Evolutionary conservation across 2,888 invertebrate genomes (phyloP), one percentile per base, ranked within the genome.

Genomic region (Melikaiella ostensackeni): DNA sequence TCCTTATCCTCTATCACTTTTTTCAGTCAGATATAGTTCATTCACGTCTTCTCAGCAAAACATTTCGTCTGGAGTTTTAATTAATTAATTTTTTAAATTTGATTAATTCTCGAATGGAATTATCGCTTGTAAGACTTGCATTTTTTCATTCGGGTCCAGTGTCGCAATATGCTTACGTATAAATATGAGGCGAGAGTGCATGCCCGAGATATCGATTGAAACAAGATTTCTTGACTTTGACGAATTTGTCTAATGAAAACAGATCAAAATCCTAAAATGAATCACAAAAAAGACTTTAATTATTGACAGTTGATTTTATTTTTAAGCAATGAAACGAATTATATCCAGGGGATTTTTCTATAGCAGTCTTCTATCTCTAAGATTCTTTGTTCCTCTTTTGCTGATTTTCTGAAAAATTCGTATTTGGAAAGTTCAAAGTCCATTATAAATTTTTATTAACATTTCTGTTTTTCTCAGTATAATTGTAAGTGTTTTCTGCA

Each of bases 141-240:
- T 64, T 64, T 64, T 64, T 64, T 7, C 16, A 64, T 27, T 27
- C 61, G 76, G 24, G 38, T 61, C 35, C 42, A 21, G 76, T 83
- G 74, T 82, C 82, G 76, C 76, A 82, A 83, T 59, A 42, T 77
- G 59, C 77, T 78, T 77, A 63, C 76, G 79, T 76, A 80, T 76
- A 82, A 82, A 80, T 80, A 78, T 42, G 73, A 74, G 74, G 42
- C 78, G 77, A 77, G 50, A 81, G 82, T 75, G 78, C 78, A 82
- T 77, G 75, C 63, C 77, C 21, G 38, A 42, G 64, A 64, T 35
- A 74, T 74, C 73, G 35, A 74, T 33, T 27, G 33, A 74, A 55
- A 74, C 13, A 73, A 73, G 7, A 33, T 55, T 73, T 50, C 9
- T 70, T 16, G n/a, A 46, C 16, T 19, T 42, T 5, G 27, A 50